Conservation (phyloP, 1,140 invertebrate species). For the Chelonus insularis region DNA sequence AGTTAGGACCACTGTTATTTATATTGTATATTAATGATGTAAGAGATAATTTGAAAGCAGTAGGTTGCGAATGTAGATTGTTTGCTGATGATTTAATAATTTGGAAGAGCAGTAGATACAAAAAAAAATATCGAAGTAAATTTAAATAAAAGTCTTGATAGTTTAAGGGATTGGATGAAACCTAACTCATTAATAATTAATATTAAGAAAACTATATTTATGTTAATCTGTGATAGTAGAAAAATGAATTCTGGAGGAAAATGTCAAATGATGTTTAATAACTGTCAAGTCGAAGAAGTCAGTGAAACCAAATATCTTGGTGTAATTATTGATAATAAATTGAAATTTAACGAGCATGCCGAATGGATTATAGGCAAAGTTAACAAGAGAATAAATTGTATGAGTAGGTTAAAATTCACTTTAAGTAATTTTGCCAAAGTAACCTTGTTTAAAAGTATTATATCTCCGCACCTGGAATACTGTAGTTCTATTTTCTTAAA, state of each 20-base stretch:
- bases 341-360: conserved; percentile 3
- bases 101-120: not conserved
- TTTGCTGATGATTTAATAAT: conserved; percentile 11
- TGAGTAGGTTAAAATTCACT: conserved; percentile 2
- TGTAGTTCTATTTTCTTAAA: conserved; percentile 18
- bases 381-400: conserved; percentile 1
- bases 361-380: conserved; percentile 11
- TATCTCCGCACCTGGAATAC: conserved; percentile 26
- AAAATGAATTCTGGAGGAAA: not conserved
- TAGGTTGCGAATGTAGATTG: conserved; percentile 12
- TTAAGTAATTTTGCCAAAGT: not conserved
- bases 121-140: conserved; percentile 13
- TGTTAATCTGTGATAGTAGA: not conserved
- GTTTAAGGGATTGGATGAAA: too few relatives aligned
- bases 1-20: conserved; percentile 16
- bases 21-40: conserved; percentile 25
- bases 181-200: too few relatives aligned
- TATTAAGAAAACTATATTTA: too few relatives aligned
- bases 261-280: not conserved
- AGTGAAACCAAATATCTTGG: conserved; percentile 17
- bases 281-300: not conserved
- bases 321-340: conserved; percentile 19
- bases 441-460: not conserved
- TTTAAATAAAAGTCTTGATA: not conserved
- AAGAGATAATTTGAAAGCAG: not conserved